A percentile compares a stretch with the other conserved stretches of the same genome.
phyloP scores from a whole-genome alignment of 64 coral and sea anemone species.

The Pocillopora verrucosa region DNA sequence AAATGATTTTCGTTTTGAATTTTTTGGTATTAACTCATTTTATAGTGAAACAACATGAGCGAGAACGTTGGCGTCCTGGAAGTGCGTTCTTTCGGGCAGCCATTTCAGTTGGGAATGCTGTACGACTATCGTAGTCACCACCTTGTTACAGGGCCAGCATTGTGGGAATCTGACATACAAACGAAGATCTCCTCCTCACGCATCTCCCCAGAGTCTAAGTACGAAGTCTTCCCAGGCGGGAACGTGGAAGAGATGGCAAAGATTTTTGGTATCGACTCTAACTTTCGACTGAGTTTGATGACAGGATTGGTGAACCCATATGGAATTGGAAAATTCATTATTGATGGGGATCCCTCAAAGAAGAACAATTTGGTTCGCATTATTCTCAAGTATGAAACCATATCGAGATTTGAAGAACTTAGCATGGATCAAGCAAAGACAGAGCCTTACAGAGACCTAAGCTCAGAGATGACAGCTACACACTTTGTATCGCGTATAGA shows the following conservation, averaged over 20 bases:
- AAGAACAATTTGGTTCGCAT: neutral
- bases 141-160: neutral
- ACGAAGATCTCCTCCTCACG: neutral
- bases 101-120: slow-evolving; percentile 16
- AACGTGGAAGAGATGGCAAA: neutral
- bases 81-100: neutral
- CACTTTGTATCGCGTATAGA: slow-evolving; percentile 14
- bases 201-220: neutral
- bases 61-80: neutral
- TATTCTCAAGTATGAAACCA: slow-evolving; percentile 6
- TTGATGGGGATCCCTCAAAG: neutral
- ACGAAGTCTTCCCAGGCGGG: neutral
- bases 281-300: slow-evolving; percentile 8
- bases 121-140: neutral
- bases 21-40: neutral
- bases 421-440: neutral
- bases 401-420: neutral
- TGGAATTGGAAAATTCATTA: neutral
- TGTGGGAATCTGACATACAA: neutral
- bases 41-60: neutral
- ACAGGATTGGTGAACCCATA: neutral
- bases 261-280: neutral
- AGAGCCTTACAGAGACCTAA: neutral
- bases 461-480: slow-evolving; percentile 5
- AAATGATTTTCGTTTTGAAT: neutral